phyloP scores from a whole-genome alignment of 2,888 invertebrate species.

The Catocala nupta region DNA sequence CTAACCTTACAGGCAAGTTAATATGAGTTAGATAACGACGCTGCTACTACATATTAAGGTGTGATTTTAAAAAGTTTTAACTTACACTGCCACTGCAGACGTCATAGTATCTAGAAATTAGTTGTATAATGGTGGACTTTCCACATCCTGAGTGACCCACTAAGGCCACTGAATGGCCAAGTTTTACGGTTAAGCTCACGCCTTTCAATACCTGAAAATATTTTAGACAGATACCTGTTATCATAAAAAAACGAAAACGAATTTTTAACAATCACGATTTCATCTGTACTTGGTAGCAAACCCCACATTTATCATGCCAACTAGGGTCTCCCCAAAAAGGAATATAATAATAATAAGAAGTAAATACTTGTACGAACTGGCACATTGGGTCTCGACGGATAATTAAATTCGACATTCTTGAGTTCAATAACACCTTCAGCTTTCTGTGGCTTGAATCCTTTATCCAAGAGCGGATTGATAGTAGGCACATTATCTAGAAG shows the following conservation, averaged over 20 bases:
- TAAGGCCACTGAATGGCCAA: slow-evolving; percentile 91
- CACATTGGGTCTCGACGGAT: slow-evolving; percentile 92
- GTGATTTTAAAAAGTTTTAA: slow-evolving; percentile 11
- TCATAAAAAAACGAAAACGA: too few relatives aligned
- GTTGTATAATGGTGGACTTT: slow-evolving; percentile 92
- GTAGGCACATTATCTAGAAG: slow-evolving; percentile 90
- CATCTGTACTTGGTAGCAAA: too few relatives aligned
- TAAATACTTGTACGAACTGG: slow-evolving; percentile 77
- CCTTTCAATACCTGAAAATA: slow-evolving; percentile 87
- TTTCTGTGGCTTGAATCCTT: slow-evolving; percentile 85
- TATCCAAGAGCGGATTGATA: slow-evolving; percentile 89
- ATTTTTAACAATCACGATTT: too few relatives aligned
- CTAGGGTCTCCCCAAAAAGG: too few relatives aligned
- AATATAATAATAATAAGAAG: too few relatives aligned
- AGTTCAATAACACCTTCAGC: slow-evolving; percentile 90
- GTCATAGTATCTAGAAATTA: slow-evolving; percentile 90
- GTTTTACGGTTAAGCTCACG: slow-evolving; percentile 88
- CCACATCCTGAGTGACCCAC: slow-evolving; percentile 92
- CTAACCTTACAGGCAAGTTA: too few relatives aligned
- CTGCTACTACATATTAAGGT: too few relatives aligned
- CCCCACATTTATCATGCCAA: too few relatives aligned
- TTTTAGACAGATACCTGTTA: neutral
- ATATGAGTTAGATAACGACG: too few relatives aligned
- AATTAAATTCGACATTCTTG: slow-evolving; percentile 90
- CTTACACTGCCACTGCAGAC: slow-evolving; percentile 59